These are phyloP conservation scores for Podiceps cristatus DNA, from an alignment of 2,113 vertebrate species.

Conservation along the genomic window DNA sequence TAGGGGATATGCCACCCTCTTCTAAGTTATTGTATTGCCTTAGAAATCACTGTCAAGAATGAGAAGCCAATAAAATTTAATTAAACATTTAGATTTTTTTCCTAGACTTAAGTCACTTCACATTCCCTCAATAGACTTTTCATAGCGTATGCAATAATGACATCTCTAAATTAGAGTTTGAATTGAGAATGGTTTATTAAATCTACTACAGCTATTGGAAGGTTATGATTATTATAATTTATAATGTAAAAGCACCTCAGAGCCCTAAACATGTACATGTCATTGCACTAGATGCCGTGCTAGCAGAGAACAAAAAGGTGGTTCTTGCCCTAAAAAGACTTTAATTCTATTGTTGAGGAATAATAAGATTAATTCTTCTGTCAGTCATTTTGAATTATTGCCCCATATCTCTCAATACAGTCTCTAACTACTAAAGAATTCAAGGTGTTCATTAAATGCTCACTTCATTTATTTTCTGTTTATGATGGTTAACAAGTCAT, in stretches of 20 bases:
- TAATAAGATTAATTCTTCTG: background rate
- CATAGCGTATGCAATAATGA: background rate
- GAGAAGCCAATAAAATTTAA: constrained; percentile 2
- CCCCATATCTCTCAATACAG: background rate
- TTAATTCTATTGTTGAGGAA: background rate
- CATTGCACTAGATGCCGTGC: background rate
- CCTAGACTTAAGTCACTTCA: background rate
- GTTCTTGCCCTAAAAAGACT: background rate
- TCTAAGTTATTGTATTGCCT: background rate
- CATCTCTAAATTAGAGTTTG: constrained; percentile 14
- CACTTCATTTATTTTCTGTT: background rate
- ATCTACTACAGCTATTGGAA: background rate
- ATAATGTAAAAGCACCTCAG: constrained; percentile 18
- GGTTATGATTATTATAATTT: background rate
- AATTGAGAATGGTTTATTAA: constrained; percentile 22
- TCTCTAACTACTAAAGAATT: background rate
- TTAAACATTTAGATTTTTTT: background rate
- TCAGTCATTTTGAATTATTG: background rate
- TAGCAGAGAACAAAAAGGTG: background rate
- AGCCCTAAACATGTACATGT: background rate
- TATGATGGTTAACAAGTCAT: background rate
- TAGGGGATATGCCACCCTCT: background rate
- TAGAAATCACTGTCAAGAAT: background rate
- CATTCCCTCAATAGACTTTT: background rate
- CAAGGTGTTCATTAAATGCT: background rate